Evolutionary conservation across 2,113 vertebrate genomes (phyloP), one percentile per base, ranked within the genome.

Genomic region (Peromyscus maniculatus): DNA sequence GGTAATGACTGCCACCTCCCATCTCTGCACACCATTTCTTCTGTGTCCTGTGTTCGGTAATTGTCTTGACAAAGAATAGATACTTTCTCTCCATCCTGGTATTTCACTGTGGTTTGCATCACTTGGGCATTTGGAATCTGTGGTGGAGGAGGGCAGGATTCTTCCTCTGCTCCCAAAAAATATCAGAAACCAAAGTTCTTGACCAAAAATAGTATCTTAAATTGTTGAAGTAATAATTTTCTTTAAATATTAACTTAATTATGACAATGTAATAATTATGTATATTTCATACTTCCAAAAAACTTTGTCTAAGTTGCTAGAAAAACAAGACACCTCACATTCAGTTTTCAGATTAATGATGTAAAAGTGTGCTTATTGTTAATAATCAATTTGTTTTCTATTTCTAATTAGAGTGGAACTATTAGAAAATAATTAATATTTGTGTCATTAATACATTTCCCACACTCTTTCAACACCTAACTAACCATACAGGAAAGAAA

Each of bases 1-100:
- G 99, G 98, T 26, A 98, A 66, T 43, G 97, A 97, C 77, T 98
- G 91, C 99, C 99, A 99, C 15, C 12, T 97, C 77, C 98, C 98
- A 1, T 96, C 2, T 93, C 78, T 55, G 92, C 98, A 99, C 5
- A 71, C 83, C 33, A 98, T 98, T 95, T 98, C 98, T 5, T 91
- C 89, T 24, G 0, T 0, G 46, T 93, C 97, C 0, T 93, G 0
- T 15, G 91, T 94, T 15, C 94, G 1, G 33, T 98, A 98, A 87
- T 87, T 31, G 0, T 98, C 26, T 4, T 55, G 4, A 94, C 99
- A 99, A 0, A 97, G 92, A 95, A 98, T 87, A 62, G 72, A 11
- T 46, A 98, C 13, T 97, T 97, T 98, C 75, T 97, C 98, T 74
- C 98, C 98, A 93, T 87, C 3, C 43, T 26, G 71, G 22, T 97